These are phyloP conservation scores for Chelon labrosus DNA, from an alignment of 2,797 vertebrate genomes.

Conservation along the genomic window DNA sequence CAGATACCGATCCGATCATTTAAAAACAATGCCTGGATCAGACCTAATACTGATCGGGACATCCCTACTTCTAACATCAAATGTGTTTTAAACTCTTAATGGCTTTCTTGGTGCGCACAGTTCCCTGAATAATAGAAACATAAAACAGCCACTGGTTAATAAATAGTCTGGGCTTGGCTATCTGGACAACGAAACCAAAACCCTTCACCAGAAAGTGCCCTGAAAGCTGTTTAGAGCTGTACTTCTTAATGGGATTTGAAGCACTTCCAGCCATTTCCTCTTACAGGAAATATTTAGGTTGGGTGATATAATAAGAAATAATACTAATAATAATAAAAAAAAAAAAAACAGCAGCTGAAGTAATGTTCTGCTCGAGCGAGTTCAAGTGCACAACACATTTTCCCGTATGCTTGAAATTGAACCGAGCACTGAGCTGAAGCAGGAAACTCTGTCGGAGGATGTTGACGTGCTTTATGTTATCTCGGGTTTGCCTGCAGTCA, in stretches of 20 bases:
- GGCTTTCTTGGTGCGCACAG: neutral
- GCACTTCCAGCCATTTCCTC: neutral
- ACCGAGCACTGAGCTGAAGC: constrained; percentile 1
- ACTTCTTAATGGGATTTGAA: constrained; percentile 1
- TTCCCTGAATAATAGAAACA: neutral
- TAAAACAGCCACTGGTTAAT: constrained; percentile 3
- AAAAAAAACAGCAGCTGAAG: neutral
- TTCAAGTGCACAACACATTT: neutral
- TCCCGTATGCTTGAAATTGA: neutral
- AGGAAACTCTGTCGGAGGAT: neutral
- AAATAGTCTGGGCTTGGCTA: neutral
- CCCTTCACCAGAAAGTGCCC: constrained; percentile 3
- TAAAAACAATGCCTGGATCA: too few relatives aligned
- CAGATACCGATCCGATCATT: too few relatives aligned
- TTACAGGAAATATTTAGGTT: neutral
- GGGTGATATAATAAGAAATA: constrained; percentile 6
- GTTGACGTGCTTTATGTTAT: neutral
- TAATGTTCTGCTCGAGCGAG: neutral
- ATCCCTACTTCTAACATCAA: neutral
- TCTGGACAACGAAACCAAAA: constrained; percentile 10
- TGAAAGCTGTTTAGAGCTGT: constrained; percentile 1
- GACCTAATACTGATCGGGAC: too few relatives aligned
- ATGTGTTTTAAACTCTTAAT: neutral
- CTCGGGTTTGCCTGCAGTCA: neutral
- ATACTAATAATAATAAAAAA: constrained; percentile 1